Conservation (phyloP, 2,113 vertebrate species). For the Phylloscopus whistleri region DNA sequence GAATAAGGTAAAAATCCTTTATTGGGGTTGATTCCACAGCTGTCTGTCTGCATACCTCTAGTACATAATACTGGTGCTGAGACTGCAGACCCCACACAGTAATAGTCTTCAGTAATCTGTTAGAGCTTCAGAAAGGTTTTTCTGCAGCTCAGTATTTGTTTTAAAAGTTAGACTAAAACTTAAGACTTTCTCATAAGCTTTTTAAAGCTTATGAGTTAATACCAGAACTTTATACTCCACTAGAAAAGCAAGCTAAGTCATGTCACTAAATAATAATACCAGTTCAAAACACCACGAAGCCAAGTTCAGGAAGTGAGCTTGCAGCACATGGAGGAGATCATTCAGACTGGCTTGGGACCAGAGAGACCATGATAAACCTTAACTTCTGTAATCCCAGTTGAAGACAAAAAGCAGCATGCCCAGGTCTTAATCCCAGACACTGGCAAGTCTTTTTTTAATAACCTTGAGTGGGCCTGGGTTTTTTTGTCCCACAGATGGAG, state of each 20-base stretch:
- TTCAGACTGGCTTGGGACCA: neutral
- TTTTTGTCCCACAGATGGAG: neutral
- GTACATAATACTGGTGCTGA: neutral
- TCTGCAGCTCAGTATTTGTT: neutral
- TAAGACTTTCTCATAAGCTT: neutral
- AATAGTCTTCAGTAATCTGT: neutral
- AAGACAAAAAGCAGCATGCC: neutral
- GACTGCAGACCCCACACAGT: neutral
- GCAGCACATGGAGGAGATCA: neutral
- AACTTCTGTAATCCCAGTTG: neutral
- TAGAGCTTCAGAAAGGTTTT: neutral
- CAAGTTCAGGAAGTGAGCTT: neutral
- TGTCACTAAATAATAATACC: neutral
- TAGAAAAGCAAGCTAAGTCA: neutral
- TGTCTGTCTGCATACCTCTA: neutral
- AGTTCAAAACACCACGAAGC: neutral
- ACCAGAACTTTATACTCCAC: neutral
- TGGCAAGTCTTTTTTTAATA: neutral
- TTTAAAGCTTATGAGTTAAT: neutral
- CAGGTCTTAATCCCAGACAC: neutral
- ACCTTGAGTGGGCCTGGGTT: neutral
- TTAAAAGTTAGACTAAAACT: neutral
- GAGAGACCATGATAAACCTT: neutral
- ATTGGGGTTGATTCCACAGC: neutral
- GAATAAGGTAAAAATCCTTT: slow-evolving; percentile 79